phyloP scores from a whole-genome alignment of 2,888 invertebrate genomes.

The Toxonevra muliebris region DNA sequence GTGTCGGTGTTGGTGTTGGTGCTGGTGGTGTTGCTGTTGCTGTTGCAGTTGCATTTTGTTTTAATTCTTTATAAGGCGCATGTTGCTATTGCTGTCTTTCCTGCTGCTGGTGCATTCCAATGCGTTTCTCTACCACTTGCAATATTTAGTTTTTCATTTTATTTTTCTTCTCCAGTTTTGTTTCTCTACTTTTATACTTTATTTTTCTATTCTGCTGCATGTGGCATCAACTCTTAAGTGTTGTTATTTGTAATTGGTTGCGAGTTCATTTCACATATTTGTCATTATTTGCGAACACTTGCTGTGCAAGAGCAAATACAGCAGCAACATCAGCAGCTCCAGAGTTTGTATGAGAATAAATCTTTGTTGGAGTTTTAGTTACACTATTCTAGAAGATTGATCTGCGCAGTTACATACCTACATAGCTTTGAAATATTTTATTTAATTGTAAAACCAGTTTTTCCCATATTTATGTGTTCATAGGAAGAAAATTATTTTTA shows the following conservation, averaged over 20 bases:
- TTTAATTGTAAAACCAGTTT: too few species aligned
- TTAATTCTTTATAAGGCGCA: neutral
- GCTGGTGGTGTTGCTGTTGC: neutral
- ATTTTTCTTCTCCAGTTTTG: neutral
- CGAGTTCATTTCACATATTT: slow-evolving; percentile 17
- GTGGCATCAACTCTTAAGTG: slow-evolving; percentile 3
- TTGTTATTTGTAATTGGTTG: neutral
- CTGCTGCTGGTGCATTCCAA: too few species aligned
- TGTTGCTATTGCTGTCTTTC: neutral
- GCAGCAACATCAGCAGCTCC: neutral
- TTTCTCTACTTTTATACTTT: slow-evolving; percentile 17
- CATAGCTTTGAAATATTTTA: too few species aligned
- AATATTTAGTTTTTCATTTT: too few species aligned
- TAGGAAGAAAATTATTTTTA: too few species aligned
- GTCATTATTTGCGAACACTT: slow-evolving; percentile 26
- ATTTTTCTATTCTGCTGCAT: slow-evolving; percentile 3
- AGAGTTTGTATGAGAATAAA: too few species aligned
- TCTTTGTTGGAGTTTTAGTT: too few species aligned
- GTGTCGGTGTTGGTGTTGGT: neutral
- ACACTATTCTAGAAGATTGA: too few species aligned
- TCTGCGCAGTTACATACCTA: too few species aligned
- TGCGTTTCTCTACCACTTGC: too few species aligned
- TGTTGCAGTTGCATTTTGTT: neutral
- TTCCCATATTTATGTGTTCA: too few species aligned
- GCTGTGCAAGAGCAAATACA: slow-evolving; percentile 1